Base-by-base conservation (phyloP, 1,140 invertebrate species). In the Gryon sp. region DNA sequence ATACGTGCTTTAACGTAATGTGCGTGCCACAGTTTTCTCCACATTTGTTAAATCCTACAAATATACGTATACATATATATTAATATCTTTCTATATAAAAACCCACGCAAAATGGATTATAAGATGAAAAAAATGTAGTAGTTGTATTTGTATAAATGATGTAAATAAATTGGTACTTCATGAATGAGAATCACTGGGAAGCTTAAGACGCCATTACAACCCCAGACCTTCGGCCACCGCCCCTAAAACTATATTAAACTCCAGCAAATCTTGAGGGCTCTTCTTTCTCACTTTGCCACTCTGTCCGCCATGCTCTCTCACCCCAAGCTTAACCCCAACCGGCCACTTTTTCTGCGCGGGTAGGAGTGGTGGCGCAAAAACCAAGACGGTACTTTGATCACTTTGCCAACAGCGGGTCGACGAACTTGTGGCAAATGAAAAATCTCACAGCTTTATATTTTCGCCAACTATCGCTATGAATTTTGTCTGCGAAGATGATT, bases 231-330 rank as follows among this genome's bases (percentile, higher is more conserved):
- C 83, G 81, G 84, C 84, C 85, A 82, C 84, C 87, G 83, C 87
- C 86, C 87, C 85, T 87, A 87, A 88, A 88, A 88, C 85, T 86
- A 86, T 87, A 88, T 88, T 88, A 87, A 88, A 88, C 87, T 88
- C 86, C 68, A 77, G 82, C 80, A 87, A 88, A 88, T 86, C 86
- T 87, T 87, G 77, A 82, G 82, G 81, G 81, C 82, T 72, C 73
- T 84, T 86, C 80, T 82, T 79, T 76, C 79, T 81, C 68, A 62
- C 74, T 78, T 66, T 76, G 68, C 40, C 45, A 30, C 72, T 60
- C 22, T 18, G 46, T 63, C 59, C 48, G 57, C 66, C 55, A 65
- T 62, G 73, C 59, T 73, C 69, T 59, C 70, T 77, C 53, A 50
- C 63, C 78, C 73, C 69, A 80, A 77, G 68, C 74, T 76, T 70